Evolutionary conservation across 2,113 vertebrate species (phyloP).

Genomic region (Chaenocephalus aceratus): DNA sequence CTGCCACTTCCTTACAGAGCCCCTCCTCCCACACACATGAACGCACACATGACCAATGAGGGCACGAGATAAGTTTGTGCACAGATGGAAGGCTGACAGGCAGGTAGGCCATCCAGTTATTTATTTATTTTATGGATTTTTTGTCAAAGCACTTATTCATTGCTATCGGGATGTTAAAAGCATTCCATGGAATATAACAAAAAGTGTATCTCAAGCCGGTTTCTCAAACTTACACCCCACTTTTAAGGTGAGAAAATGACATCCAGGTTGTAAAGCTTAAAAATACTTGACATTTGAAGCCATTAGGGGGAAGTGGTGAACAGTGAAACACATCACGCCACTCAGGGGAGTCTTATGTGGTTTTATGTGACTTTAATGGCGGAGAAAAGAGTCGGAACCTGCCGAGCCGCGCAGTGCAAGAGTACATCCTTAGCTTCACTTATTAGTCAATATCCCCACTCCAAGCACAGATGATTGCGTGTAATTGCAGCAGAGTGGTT

Average conservation of each 20-base stretch:
- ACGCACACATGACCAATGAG: too few relatives aligned
- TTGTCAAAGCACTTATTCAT: too few relatives aligned
- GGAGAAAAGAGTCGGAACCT: conserved; percentile 40
- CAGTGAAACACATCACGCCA: conserved; percentile 12
- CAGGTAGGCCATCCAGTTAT: too few relatives aligned
- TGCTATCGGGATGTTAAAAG: too few relatives aligned
- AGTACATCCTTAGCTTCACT: conserved; percentile 28
- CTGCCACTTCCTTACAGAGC: too few relatives aligned
- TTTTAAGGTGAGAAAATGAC: conserved; percentile 24
- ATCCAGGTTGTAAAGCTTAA: not conserved
- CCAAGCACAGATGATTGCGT: conserved; percentile 1
- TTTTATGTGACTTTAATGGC: conserved; percentile 59
- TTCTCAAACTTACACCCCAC: too few relatives aligned
- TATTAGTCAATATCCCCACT: conserved; percentile 19
- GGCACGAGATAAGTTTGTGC: too few relatives aligned
- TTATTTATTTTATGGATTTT: too few relatives aligned
- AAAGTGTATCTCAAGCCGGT: too few relatives aligned
- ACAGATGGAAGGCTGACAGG: too few relatives aligned
- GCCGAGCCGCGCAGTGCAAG: not conserved
- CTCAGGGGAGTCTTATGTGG: conserved; percentile 24
- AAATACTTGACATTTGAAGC: conserved; percentile 23
- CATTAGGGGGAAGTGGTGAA: conserved; percentile 41
- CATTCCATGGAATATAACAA: too few relatives aligned
- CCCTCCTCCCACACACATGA: too few relatives aligned
- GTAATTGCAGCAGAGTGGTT: conserved; percentile 26